phyloP scores from a whole-genome alignment of 2,888 invertebrate genomes.

The Melinaea marsaeus region DNA sequence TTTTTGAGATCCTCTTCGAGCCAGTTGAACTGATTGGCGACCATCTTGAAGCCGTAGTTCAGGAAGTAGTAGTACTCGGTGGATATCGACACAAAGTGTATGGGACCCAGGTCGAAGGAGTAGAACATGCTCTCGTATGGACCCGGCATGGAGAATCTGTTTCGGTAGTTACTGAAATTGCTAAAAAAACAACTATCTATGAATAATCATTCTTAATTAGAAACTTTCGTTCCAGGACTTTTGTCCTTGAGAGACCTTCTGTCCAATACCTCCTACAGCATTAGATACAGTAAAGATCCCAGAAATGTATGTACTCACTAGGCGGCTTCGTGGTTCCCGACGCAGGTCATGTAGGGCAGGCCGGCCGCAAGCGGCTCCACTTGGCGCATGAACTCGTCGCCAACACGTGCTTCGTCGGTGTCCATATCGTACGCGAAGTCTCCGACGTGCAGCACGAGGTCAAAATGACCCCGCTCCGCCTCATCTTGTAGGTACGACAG shows the following conservation, averaged over 20 bases:
- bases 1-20: slow-evolving; percentile 86
- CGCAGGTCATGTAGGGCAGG: slow-evolving; percentile 94
- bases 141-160: slow-evolving; percentile 95
- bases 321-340: slow-evolving; percentile 93
- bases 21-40: slow-evolving; percentile 91
- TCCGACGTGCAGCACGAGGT: slow-evolving; percentile 93
- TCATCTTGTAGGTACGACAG: slow-evolving; percentile 90
- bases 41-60: slow-evolving; percentile 88
- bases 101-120: slow-evolving; percentile 92
- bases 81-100: slow-evolving; percentile 93
- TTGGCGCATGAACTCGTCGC: slow-evolving; percentile 95
- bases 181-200: slow-evolving; percentile 58
- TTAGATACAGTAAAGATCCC: too few relatives aligned
- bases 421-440: slow-evolving; percentile 98
- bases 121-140: slow-evolving; percentile 84
- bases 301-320: slow-evolving; percentile 79
- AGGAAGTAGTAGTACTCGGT: slow-evolving; percentile 97
- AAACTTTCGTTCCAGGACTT: too few relatives aligned
- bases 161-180: slow-evolving; percentile 96
- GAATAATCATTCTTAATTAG: too few relatives aligned
- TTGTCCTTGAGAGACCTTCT: too few relatives aligned
- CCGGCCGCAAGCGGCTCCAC: slow-evolving; percentile 92
- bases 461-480: slow-evolving; percentile 86
- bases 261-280: too few relatives aligned
- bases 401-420: slow-evolving; percentile 86